phyloP scores from a whole-genome alignment of 2,888 invertebrate genomes.

The Argyresthia goedartella region DNA sequence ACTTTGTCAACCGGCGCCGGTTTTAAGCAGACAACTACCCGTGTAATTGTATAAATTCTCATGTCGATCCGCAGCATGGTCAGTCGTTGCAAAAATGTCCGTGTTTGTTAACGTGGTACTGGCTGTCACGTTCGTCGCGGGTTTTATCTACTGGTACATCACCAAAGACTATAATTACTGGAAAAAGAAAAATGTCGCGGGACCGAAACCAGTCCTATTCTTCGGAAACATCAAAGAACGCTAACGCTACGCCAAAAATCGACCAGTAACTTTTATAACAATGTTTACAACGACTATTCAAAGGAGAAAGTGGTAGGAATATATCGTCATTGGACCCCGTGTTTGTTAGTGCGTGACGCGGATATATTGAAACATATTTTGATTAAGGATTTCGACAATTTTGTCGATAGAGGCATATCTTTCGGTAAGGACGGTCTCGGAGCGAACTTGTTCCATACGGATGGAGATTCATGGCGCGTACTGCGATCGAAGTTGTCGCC shows the following conservation, averaged over 20 bases:
- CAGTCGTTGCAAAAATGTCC: too few relatives aligned
- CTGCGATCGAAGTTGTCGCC: conserved; percentile 9
- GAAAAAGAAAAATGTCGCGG: not conserved
- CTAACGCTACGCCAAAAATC: not conserved
- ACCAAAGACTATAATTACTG: not conserved
- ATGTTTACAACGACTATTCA: not conserved
- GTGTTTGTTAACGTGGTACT: too few relatives aligned
- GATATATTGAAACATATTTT: conserved; percentile 9
- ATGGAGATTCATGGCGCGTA: conserved; percentile 10
- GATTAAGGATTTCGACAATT: conserved; percentile 10
- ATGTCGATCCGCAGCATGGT: too few relatives aligned
- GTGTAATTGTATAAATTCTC: too few relatives aligned
- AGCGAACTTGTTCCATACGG: conserved; percentile 10
- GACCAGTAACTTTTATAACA: not conserved
- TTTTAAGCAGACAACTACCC: too few relatives aligned
- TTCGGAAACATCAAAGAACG: conserved; percentile 2
- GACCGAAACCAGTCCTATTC: not conserved
- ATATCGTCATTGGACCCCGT: conserved; percentile 8
- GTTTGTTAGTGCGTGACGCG: conserved; percentile 8
- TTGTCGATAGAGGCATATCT: conserved; percentile 9
- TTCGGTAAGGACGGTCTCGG: conserved; percentile 10
- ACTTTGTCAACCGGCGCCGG: too few relatives aligned
- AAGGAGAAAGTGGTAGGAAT: conserved; percentile 10
- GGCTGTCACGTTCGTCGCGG: too few relatives aligned
- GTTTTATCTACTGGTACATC: not conserved